Percentiles rank a stretch among this genome's conserved stretches.
These are phyloP conservation scores for Bufo gargarizans DNA, from an alignment of 2,113 vertebrate genomes.

Conservation along the genomic window DNA sequence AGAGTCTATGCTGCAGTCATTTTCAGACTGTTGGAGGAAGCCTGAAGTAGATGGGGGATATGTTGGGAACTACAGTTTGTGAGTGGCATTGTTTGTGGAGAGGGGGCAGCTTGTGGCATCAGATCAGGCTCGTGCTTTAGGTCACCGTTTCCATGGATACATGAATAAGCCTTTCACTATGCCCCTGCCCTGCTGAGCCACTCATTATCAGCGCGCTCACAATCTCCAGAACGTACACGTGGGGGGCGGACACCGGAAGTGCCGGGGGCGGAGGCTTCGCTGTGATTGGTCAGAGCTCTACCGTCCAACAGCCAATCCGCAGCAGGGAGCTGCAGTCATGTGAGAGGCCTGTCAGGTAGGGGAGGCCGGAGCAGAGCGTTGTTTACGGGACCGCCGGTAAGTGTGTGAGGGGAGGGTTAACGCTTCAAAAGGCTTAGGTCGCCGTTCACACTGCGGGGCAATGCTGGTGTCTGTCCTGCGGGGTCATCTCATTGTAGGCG, in stretches of 20 bases:
- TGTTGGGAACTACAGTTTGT: too few relatives aligned
- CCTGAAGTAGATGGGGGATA: too few relatives aligned
- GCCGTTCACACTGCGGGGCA: background rate
- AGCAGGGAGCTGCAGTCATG: background rate
- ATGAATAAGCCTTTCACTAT: too few relatives aligned
- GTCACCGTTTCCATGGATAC: too few relatives aligned
- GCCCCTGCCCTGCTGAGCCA: too few relatives aligned
- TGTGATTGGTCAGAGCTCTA: background rate
- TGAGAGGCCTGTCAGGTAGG: conserved; percentile 12
- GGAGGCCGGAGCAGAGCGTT: background rate
- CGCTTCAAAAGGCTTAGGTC: background rate
- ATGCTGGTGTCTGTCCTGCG: background rate
- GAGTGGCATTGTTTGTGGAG: too few relatives aligned
- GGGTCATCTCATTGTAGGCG: too few relatives aligned
- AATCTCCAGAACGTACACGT: background rate
- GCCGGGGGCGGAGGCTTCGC: background rate
- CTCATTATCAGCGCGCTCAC: too few relatives aligned
- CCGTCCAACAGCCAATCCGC: background rate
- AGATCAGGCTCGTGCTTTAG: too few relatives aligned
- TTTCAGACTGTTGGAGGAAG: too few relatives aligned
- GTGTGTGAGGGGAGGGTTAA: background rate
- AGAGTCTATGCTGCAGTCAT: too few relatives aligned
- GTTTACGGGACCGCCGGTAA: background rate
- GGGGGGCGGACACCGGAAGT: conserved; percentile 6
- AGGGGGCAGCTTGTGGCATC: too few relatives aligned